Conservation (phyloP, 2,888 invertebrate species). For the Athalia rosae region DNA sequence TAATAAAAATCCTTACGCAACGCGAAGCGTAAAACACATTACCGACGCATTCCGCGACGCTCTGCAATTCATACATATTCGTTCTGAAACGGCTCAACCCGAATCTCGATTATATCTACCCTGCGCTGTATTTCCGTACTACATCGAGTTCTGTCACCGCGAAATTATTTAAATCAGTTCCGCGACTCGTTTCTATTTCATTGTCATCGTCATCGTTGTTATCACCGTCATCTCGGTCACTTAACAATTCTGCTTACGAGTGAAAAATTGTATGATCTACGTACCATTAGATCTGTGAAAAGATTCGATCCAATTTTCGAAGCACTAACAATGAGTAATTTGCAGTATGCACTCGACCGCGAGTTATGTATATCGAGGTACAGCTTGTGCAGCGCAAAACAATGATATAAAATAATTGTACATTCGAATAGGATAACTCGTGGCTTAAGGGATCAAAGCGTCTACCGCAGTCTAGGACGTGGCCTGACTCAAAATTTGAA, state of each 20-base stretch:
- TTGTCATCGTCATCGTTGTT: too few relatives aligned
- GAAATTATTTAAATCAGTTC: slow-evolving; percentile 24
- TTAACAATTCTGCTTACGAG: too few relatives aligned
- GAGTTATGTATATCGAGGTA: too few relatives aligned
- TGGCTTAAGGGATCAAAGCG: slow-evolving; percentile 34
- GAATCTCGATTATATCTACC: background rate
- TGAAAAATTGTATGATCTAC: too few relatives aligned
- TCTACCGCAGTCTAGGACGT: slow-evolving; percentile 22
- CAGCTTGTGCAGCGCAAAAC: too few relatives aligned
- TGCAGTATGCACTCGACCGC: too few relatives aligned
- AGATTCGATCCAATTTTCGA: too few relatives aligned
- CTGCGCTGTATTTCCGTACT: slow-evolving; percentile 1
- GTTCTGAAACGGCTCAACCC: background rate
- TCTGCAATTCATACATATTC: slow-evolving; percentile 11
- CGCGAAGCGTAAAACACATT: slow-evolving; percentile 5
- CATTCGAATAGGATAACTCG: slow-evolving; percentile 23
- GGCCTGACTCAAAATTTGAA: background rate
- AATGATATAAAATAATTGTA: too few relatives aligned
- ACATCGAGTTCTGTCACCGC: slow-evolving; percentile 17
- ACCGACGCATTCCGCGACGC: slow-evolving; percentile 10
- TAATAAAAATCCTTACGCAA: slow-evolving; percentile 4
- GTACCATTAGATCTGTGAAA: too few relatives aligned
- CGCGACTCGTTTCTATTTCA: background rate
- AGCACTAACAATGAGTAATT: too few relatives aligned
- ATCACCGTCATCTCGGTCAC: too few relatives aligned